Base-by-base conservation (phyloP, 2,888 invertebrate genomes). In the Argynnis bischoffii region DNA sequence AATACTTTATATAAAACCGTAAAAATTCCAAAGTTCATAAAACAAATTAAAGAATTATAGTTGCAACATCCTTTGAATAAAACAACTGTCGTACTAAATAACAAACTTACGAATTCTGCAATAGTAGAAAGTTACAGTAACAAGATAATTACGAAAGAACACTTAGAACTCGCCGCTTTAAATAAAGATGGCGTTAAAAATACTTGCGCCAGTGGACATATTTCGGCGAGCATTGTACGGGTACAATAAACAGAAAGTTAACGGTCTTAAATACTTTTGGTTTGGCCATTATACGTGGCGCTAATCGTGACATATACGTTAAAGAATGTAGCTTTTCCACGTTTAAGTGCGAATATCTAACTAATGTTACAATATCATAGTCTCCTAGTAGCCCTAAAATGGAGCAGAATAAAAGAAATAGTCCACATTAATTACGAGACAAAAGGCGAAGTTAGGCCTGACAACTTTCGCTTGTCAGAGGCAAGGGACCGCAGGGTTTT, bases 341-440 rank as follows among this genome's bases (percentile, higher is more conserved):
- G 56, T 69, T 67, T 67, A 21, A 11, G 21, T n/a, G 16, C 21
- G 18, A 47, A 48, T 48, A 59, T 48, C n/a, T 16, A 55, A 48
- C 56, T 46, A 65, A 56, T 31, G 56, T 56, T 61, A 69, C 41
- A 35, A 41, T 59, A n/a, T 15, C 47, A 31, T 21, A 57, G 48
- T 69, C 69, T 64, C 69, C 6, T 55, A 54, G 26, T 60, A 53
- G 21, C 21, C 51, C 60, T 68, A 68, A 68, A 68, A 63, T 64
- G 66, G 66, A 55, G 54, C 48, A 3, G 76, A 77, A 81, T 79
- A 80, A 75, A 78, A 76, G 75, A 74, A 75, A 75, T 75, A 77
- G 81, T 80, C 82, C 81, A 86, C 88, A 87, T 89, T 87, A 88
- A 89, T 89, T 88, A 88, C 83, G 65, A 54, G 50, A 70, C 71